phyloP scores from a whole-genome alignment of 2,113 vertebrate genomes.

The Gasterosteus nipponicus region DNA sequence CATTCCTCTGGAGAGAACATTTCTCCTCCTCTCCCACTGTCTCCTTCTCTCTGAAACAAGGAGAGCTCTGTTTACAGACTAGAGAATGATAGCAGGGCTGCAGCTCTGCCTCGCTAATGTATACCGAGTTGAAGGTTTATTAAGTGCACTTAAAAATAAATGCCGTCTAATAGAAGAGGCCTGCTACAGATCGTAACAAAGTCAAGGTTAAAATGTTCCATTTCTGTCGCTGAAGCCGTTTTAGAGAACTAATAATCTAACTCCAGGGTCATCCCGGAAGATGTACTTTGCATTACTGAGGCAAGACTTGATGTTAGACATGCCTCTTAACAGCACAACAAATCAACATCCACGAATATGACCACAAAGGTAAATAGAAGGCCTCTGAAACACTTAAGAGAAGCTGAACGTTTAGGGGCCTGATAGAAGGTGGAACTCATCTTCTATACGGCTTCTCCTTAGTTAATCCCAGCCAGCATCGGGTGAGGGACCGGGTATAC shows the following conservation, averaged over 20 bases:
- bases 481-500: too few relatives aligned
- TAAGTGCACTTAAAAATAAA: constrained; percentile 6
- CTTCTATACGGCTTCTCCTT: too few relatives aligned
- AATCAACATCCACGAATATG: background rate
- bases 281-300: background rate
- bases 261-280: background rate
- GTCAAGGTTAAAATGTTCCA: background rate
- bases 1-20: constrained; percentile 72
- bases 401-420: background rate
- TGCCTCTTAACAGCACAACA: background rate
- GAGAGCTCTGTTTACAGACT: constrained; percentile 45
- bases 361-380: constrained; percentile 11
- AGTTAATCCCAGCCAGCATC: too few relatives aligned
- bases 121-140: constrained; percentile 18
- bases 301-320: background rate
- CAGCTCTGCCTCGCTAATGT: constrained; percentile 18
- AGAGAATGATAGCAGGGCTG: background rate
- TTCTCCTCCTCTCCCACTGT: constrained; percentile 28
- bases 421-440: background rate
- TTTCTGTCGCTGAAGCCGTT: constrained; percentile 4
- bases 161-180: constrained; percentile 3
- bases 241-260: background rate
- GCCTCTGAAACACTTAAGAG: background rate
- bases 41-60: constrained; percentile 42
- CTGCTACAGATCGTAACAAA: background rate